phyloP scores from a whole-genome alignment of 2,888 invertebrate species.

The Plebejus argus region DNA sequence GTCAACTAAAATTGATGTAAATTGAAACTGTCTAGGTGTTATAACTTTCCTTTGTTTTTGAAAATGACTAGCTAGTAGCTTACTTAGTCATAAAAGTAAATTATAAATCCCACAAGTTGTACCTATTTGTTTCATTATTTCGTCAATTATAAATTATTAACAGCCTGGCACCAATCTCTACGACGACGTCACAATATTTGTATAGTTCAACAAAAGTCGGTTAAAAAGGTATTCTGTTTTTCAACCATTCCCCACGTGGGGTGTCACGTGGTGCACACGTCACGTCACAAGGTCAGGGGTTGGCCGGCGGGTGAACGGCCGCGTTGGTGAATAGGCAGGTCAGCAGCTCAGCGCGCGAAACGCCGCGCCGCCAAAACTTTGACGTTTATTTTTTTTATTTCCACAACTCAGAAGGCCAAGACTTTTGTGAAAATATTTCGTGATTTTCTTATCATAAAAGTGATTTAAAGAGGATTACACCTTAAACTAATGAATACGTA shows the following conservation, averaged over 20 bases:
- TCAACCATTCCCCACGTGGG: conserved; percentile 1
- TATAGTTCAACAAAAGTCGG: neutral
- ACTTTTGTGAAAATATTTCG: neutral
- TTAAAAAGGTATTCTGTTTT: neutral
- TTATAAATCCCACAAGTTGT: too few relatives aligned
- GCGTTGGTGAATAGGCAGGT: conserved; percentile 64
- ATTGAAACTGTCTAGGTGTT: too few relatives aligned
- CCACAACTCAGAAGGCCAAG: conserved; percentile 40
- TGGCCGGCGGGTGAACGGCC: conserved; percentile 75
- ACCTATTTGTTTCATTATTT: too few relatives aligned
- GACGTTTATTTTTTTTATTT: conserved; percentile 39
- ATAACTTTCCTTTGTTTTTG: too few relatives aligned
- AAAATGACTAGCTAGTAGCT: too few relatives aligned
- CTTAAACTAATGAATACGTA: too few relatives aligned
- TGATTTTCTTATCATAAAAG: neutral
- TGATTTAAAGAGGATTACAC: too few relatives aligned
- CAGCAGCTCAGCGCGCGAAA: conserved; percentile 51
- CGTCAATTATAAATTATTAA: too few relatives aligned
- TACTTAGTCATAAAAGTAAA: too few relatives aligned
- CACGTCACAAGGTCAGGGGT: conserved; percentile 80
- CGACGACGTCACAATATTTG: neutral
- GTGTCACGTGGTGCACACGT: conserved; percentile 61
- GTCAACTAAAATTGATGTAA: too few relatives aligned
- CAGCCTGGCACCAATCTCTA: too few relatives aligned
- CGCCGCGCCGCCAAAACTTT: conserved; percentile 8